Conservation (phyloP, 2,797 vertebrate genomes). For the Agapornis canus region DNA sequence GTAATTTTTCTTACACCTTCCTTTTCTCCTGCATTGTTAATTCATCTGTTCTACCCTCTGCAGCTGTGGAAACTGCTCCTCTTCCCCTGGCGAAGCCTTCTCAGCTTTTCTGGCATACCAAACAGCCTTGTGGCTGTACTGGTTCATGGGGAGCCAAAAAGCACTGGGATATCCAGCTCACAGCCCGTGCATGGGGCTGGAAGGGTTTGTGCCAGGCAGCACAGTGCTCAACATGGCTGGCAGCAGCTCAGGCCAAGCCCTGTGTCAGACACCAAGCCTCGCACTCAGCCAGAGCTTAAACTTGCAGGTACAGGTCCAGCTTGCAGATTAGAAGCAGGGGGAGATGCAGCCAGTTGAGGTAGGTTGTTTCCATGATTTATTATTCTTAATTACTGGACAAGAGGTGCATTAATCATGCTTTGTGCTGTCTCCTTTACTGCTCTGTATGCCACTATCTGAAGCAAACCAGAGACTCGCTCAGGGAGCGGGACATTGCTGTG, state of each 20-base stretch:
- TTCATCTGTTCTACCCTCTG: neutral
- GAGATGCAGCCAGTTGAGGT: neutral
- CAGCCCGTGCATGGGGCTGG: neutral
- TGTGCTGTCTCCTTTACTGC: neutral
- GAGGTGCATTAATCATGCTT: neutral
- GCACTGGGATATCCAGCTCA: no score
- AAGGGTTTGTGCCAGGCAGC: neutral
- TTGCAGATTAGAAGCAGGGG: neutral
- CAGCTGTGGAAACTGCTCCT: neutral
- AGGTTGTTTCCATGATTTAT: neutral
- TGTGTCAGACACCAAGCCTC: neutral
- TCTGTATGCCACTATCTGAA: neutral
- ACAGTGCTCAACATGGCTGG: no score
- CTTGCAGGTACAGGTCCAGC: neutral
- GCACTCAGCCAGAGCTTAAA: fast-evolving
- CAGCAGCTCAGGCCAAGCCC: neutral
- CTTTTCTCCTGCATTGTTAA: neutral
- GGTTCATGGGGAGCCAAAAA: neutral
- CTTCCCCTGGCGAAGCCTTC: fast-evolving
- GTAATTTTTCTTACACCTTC: neutral
- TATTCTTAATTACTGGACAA: neutral
- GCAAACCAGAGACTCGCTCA: fast-evolving
- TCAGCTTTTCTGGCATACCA: neutral
- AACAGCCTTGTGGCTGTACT: neutral
- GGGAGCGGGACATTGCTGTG: fast-evolving